phyloP scores from a whole-genome alignment of 1,140 invertebrate species.

The Drosophila prosaltans region DNA sequence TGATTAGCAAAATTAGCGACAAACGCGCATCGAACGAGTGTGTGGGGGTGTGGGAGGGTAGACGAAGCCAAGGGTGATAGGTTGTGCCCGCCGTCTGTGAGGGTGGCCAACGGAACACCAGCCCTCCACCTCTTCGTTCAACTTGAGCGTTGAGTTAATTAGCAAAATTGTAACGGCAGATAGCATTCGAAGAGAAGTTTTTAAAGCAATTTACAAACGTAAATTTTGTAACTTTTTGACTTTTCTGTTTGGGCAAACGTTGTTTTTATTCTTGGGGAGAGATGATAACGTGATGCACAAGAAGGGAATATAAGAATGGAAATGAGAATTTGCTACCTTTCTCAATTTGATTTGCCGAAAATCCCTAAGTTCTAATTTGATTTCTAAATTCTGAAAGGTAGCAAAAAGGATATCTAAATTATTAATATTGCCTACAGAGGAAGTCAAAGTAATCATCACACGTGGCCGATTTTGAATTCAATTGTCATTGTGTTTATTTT shows the following conservation, averaged over 20 bases:
- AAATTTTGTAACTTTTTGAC: slow-evolving; percentile 74
- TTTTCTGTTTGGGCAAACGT: slow-evolving; percentile 40
- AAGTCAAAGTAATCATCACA: too few species aligned
- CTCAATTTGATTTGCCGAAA: background rate
- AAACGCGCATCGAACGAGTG: slow-evolving; percentile 37
- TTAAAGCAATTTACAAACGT: slow-evolving; percentile 81
- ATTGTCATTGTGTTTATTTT: too few species aligned
- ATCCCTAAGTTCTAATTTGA: background rate
- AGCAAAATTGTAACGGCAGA: slow-evolving; percentile 73
- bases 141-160: slow-evolving; percentile 76
- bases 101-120: slow-evolving; percentile 22
- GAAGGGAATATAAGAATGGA: background rate
- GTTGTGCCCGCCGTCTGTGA: background rate
- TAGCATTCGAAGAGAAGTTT: slow-evolving; percentile 68
- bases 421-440: too few species aligned
- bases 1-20: slow-evolving; percentile 78
- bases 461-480: too few species aligned
- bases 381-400: background rate
- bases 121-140: background rate
- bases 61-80: background rate
- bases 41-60: background rate
- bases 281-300: slow-evolving; percentile 1
- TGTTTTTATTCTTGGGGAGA: background rate
- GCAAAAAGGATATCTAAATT: too few species aligned
- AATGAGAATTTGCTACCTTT: background rate